Conservation (phyloP, 2,797 vertebrate genomes). For the Sebastes itinus region DNA sequence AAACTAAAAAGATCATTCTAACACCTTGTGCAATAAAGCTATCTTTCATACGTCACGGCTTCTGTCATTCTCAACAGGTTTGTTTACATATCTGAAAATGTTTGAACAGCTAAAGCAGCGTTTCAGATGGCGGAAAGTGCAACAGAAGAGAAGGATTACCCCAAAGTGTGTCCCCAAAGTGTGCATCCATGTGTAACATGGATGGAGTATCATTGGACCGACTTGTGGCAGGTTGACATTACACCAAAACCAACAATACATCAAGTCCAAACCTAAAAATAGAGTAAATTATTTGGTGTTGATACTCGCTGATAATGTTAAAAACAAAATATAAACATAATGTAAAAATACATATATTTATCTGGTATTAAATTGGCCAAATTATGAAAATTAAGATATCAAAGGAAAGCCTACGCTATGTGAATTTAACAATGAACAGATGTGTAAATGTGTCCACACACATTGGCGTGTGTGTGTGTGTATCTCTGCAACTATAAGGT, state of each 20-base stretch:
- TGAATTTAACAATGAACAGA: not conserved
- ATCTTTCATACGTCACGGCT: constrained; percentile 89
- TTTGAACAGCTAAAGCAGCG: not conserved
- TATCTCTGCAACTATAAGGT: too few species aligned
- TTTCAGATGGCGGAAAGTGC: not conserved
- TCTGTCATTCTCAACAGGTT: constrained; percentile 73
- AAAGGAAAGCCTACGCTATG: not conserved
- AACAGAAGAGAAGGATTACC: not conserved
- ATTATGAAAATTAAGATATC: not conserved
- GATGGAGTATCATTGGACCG: not conserved
- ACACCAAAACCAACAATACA: not conserved
- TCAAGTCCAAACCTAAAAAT: not conserved
- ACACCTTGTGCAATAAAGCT: constrained; percentile 99
- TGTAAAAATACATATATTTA: not conserved
- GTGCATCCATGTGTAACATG: not conserved
- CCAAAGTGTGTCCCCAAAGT: not conserved
- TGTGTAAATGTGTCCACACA: not conserved
- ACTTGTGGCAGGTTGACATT: not conserved
- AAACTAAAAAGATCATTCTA: constrained; percentile 94
- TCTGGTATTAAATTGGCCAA: not conserved
- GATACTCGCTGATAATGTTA: not conserved
- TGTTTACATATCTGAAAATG: constrained; percentile 7
- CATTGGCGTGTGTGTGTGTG: not conserved
- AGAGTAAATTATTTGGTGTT: not conserved
- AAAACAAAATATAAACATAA: not conserved